phyloP scores from a whole-genome alignment of 1,140 invertebrate species.

The Pemphigus obesinymphae region DNA sequence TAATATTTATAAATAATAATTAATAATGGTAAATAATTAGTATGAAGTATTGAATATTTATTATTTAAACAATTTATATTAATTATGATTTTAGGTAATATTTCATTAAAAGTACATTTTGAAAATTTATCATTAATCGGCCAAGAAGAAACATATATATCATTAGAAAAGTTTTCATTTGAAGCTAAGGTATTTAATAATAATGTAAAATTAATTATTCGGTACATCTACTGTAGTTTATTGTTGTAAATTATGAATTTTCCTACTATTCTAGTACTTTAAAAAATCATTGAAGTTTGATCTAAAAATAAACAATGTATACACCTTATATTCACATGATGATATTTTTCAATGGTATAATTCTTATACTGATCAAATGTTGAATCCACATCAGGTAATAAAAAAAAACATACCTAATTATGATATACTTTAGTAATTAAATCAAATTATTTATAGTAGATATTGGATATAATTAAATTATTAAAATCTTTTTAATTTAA shows the following conservation, averaged over 20 bases:
- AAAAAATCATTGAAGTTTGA: conserved; percentile 18
- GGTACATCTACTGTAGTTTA: not conserved
- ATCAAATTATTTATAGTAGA: no score
- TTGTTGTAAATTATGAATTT: not conserved
- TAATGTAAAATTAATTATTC: not conserved
- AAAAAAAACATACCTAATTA: no score
- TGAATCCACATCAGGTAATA: conserved; percentile 25
- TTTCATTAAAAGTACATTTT: conserved; percentile 18
- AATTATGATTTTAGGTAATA: conserved; percentile 11
- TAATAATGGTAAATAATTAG: not conserved
- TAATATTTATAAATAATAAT: not conserved
- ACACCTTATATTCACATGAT: conserved; percentile 26
- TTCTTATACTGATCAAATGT: conserved; percentile 17
- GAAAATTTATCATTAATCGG: conserved; percentile 31
- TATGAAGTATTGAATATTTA: no score
- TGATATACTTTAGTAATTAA: no score
- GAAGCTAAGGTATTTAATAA: conserved; percentile 6
- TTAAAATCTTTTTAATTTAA: not conserved
- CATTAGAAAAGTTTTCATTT: conserved; percentile 19
- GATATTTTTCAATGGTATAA: conserved; percentile 26
- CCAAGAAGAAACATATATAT: conserved; percentile 27
- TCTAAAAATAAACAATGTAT: conserved; percentile 8
- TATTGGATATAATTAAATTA: no score
- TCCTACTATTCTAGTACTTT: not conserved
- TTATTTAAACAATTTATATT: no score